These are phyloP conservation scores for Phaedon cochleariae DNA, from an alignment of 2,888 invertebrate species.

Conservation along the genomic window DNA sequence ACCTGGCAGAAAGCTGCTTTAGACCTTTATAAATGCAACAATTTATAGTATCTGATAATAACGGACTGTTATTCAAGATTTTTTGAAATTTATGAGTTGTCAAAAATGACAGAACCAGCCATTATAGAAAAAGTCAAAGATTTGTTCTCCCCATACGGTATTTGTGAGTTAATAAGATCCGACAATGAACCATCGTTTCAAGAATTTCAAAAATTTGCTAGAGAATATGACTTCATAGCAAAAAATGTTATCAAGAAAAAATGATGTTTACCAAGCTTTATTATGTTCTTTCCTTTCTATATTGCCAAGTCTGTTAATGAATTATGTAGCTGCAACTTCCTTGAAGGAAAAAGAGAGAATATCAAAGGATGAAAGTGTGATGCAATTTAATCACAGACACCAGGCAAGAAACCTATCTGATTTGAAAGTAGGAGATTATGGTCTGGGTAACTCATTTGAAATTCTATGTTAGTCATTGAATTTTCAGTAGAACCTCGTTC, in stretches of 20 bases:
- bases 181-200: conserved; percentile 45
- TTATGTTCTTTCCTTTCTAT: conserved; percentile 11
- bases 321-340: no score
- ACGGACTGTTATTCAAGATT: conserved; percentile 39
- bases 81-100: conserved; percentile 33
- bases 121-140: conserved; percentile 37
- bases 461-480: conserved; percentile 13
- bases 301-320: no score
- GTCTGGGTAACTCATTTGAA: conserved; percentile 21
- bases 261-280: conserved; percentile 17
- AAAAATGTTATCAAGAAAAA: conserved; percentile 19
- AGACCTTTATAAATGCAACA: conserved; percentile 22
- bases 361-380: no score
- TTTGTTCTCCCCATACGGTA: conserved; percentile 43
- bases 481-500: conserved; percentile 21
- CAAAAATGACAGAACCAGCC: conserved; percentile 18
- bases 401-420: conserved; percentile 10
- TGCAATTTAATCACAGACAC: conserved; percentile 18
- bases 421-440: conserved; percentile 11
- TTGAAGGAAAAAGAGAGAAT: no score
- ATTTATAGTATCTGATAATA: conserved; percentile 25
- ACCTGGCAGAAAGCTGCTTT: conserved; percentile 37
- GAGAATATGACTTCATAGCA: conserved; percentile 17
- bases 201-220: conserved; percentile 29
- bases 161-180: conserved; percentile 41